These are phyloP conservation scores for Orchesella flavescens DNA, from an alignment of 2,888 invertebrate species.

Conservation along the genomic window DNA sequence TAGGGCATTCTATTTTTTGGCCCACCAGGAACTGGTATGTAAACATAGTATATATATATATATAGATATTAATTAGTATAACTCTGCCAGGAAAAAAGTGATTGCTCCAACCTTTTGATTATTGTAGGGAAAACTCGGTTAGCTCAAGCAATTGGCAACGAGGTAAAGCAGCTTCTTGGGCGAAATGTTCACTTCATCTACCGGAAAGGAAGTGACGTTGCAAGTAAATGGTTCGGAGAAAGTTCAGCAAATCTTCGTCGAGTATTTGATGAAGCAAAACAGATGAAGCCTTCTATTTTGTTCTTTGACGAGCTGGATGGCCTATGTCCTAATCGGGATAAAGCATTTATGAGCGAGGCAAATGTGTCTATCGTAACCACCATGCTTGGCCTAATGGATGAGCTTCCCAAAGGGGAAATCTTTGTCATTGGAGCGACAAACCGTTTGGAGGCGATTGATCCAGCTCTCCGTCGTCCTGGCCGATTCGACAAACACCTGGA, in stretches of 20 bases:
- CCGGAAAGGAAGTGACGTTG: constrained; percentile 92
- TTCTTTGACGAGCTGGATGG: constrained; percentile 96
- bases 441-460: constrained; percentile 91
- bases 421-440: constrained; percentile 95
- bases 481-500: constrained; percentile 91
- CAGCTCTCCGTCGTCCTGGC: constrained; percentile 90
- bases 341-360: constrained; percentile 81
- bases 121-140: constrained; percentile 56
- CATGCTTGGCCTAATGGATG: constrained; percentile 91
- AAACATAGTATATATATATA: no score
- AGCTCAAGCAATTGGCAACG: constrained; percentile 46
- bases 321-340: constrained; percentile 80
- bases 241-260: constrained; percentile 90
- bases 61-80: no score
- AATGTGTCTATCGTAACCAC: constrained; percentile 93
- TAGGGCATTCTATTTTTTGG: constrained; percentile 56
- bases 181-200: constrained; percentile 85
- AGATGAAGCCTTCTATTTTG: constrained; percentile 86
- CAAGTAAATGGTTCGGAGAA: constrained; percentile 96
- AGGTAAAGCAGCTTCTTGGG: constrained; percentile 22
- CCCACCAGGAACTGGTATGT: constrained; percentile 48
- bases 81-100: no score
- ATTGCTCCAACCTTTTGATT: not conserved
- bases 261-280: constrained; percentile 87
- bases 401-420: constrained; percentile 87